Percentiles rank a stretch among this genome's conserved stretches.
Evolutionary conservation across 1,140 invertebrate genomes (phyloP).

Genomic region (Drosophila novamexicana): DNA sequence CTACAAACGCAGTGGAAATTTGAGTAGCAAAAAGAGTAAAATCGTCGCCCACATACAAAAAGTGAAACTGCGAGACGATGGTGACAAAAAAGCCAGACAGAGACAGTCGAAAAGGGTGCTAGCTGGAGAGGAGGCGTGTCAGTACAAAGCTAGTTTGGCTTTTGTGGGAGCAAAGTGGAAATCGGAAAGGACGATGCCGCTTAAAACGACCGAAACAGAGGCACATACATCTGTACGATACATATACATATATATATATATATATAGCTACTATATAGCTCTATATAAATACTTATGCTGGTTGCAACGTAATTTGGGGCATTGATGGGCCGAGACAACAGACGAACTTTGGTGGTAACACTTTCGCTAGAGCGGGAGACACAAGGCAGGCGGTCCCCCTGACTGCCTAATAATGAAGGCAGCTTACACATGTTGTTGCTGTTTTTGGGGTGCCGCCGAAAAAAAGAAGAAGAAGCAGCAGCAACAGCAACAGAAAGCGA

Average conservation of each 20-base stretch:
- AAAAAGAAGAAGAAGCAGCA: conserved; percentile 21
- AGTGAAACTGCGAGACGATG: conserved; percentile 74
- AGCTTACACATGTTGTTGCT: conserved; percentile 75
- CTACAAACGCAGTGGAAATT: conserved; percentile 69
- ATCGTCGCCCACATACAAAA: conserved; percentile 52
- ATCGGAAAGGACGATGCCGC: conserved; percentile 62
- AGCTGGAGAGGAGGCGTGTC: conserved; percentile 1
- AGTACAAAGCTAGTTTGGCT: conserved; percentile 45
- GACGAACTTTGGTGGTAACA: conserved; percentile 35
- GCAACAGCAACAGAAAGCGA: conserved; percentile 31
- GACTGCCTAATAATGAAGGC: conserved; percentile 66
- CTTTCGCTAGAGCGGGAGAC: conserved; percentile 10
- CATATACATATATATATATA: conserved; percentile 39
- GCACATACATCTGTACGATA: conserved; percentile 6
- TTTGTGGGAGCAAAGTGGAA: conserved; percentile 40
- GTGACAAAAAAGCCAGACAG: conserved; percentile 66
- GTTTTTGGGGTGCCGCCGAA: conserved; percentile 36
- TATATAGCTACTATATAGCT: conserved; percentile 17
- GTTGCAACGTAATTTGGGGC: conserved; percentile 17
- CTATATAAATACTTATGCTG: conserved; percentile 6
- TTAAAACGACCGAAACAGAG: conserved; percentile 49
- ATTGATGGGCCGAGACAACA: conserved; percentile 23
- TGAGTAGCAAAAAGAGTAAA: conserved; percentile 57
- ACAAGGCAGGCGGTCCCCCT: conserved; percentile 3
- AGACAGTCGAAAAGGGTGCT: conserved; percentile 4